These are phyloP conservation scores for Azemiops feae DNA, from an alignment of 2,113 vertebrate species.

Conservation along the genomic window DNA sequence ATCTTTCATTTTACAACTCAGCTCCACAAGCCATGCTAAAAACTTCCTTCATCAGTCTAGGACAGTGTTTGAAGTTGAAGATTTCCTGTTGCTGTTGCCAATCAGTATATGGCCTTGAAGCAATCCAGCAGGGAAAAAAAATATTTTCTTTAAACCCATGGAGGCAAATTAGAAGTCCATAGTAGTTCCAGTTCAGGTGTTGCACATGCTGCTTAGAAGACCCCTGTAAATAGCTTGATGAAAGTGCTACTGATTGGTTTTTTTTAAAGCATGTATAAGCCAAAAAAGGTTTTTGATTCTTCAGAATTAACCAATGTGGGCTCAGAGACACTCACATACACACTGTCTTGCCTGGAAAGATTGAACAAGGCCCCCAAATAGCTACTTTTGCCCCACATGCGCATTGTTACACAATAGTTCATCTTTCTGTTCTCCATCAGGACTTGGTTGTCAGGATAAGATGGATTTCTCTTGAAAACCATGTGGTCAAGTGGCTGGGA, in stretches of 20 bases:
- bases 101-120: background rate
- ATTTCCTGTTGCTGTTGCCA: background rate
- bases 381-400: slow-evolving; percentile 64
- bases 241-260: background rate
- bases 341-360: slow-evolving; percentile 51
- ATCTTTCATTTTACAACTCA: background rate
- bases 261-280: slow-evolving; percentile 67
- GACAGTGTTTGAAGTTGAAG: background rate
- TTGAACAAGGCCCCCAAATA: slow-evolving; percentile 66
- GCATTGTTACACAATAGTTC: slow-evolving; percentile 48
- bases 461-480: slow-evolving; percentile 64
- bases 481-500: slow-evolving; percentile 60
- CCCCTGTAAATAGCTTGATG: background rate
- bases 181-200: background rate
- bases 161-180: background rate
- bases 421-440: slow-evolving; percentile 65
- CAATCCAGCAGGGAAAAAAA: background rate
- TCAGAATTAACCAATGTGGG: slow-evolving; percentile 56
- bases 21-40: background rate
- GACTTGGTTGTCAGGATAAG: slow-evolving; percentile 52
- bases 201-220: background rate
- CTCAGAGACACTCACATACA: slow-evolving; percentile 67
- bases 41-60: background rate
- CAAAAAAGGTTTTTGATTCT: slow-evolving; percentile 70
- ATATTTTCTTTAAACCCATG: background rate